Evolutionary conservation across 2,797 vertebrate species (phyloP), one percentile per base, ranked within the genome.

Genomic region (Cryptoblepharus egeriae): DNA sequence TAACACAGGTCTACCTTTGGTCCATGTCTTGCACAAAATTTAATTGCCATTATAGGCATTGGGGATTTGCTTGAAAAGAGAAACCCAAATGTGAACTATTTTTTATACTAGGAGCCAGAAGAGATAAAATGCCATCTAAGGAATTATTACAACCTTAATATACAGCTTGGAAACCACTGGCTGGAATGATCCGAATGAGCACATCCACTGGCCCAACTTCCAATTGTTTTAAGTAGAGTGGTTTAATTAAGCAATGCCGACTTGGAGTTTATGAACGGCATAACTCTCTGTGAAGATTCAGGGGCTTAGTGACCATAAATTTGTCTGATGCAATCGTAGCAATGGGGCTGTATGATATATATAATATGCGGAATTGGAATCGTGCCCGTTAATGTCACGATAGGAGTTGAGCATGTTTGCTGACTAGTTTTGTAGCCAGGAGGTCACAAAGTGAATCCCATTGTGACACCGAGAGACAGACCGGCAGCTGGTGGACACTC

Each of bases 191-290:
- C 55, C n/a, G 57, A 79, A 24, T n/a, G 20, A 57, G 52, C 37
- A 42, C 55, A 42, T 70, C 67, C 37, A 7, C 35, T 18, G 22
- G 55, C 67, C 18, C 37, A 8, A 28, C 52, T 79, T 60, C 35
- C 67, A 60, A 42, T 39, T 60, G 10, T 42, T 49, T 70, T 79
- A 42, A 79, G 28, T 42, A 70, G 52, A 70, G 67, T 52, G n/a
- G 37, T 79, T 70, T 42, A 79, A 60, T 79, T 79, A 79, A 42
- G 55, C 55, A 30, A 42, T 42, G 52, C 67, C 57, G 55, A 15
- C 77, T 28, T 42, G 15, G 35, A 24, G 13, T 60, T 79, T 70
- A 79, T 70, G 67, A 60, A 79, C 16, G 28, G 37, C 55, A 45
- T 79, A 79, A 70, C 67, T 60, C 32, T 69, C 26, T 18, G 26